Conservation (phyloP, 2,888 invertebrate species). For the Scaptomyza parva region DNA sequence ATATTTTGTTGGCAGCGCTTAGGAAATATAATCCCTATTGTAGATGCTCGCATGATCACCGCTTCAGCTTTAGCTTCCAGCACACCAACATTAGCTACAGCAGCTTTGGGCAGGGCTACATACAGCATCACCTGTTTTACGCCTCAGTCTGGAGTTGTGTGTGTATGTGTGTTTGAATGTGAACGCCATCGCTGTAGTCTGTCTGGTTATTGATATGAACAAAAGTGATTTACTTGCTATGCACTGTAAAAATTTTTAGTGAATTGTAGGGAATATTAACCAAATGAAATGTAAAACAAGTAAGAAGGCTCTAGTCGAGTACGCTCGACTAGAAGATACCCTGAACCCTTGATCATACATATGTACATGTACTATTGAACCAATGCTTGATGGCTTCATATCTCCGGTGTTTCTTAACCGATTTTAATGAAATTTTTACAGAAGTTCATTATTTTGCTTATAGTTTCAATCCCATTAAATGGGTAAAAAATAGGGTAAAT, state of each 20-base stretch:
- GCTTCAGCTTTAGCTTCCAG: slow-evolving; percentile 59
- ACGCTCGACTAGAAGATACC: too few species aligned
- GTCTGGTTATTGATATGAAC: slow-evolving; percentile 27
- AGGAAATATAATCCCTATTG: slow-evolving; percentile 83
- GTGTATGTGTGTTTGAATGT: slow-evolving; percentile 7
- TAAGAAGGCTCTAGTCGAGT: too few species aligned
- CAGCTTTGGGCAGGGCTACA: slow-evolving; percentile 16
- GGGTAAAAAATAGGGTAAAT: too few species aligned
- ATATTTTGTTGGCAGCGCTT: slow-evolving; percentile 80
- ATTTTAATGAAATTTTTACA: too few species aligned
- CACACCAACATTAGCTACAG: slow-evolving; percentile 3
- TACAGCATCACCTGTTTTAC: slow-evolving; percentile 52
- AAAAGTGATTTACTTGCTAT: slow-evolving; percentile 17
- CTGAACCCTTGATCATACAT: too few species aligned
- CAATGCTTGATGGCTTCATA: too few species aligned
- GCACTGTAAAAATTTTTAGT: neutral
- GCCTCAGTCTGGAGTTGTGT: slow-evolving; percentile 19
- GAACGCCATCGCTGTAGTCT: slow-evolving; percentile 19
- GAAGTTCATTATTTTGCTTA: too few species aligned
- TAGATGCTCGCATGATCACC: slow-evolving; percentile 80
- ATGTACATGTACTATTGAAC: too few species aligned
- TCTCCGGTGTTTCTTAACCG: too few species aligned
- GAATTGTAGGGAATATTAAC: neutral
- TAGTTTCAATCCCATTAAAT: too few species aligned
- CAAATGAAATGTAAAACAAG: too few species aligned